Percentiles rank a stretch among this genome's conserved stretches.
These are phyloP conservation scores for Xenopus borealis DNA, from an alignment of 2,113 vertebrate genomes.

Conservation along the genomic window DNA sequence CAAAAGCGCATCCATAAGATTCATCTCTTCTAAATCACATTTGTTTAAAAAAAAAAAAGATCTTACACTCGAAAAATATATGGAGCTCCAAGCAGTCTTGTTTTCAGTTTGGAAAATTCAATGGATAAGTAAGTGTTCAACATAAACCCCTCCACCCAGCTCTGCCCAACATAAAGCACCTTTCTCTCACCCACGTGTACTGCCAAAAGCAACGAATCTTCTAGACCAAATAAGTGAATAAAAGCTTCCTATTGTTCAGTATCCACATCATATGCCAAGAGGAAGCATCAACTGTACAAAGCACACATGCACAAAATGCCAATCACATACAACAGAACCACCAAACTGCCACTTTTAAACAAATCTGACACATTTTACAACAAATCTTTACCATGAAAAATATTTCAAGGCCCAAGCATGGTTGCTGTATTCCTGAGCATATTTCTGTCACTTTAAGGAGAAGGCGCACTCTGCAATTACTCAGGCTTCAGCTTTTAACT, in stretches of 20 bases:
- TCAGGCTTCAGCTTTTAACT: constrained; percentile 11
- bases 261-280: background rate
- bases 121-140: background rate
- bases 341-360: no score
- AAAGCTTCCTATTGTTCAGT: background rate
- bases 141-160: background rate
- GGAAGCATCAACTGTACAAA: no score
- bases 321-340: no score
- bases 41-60: constrained; percentile 69
- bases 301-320: no score
- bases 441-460: background rate
- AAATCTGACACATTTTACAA: no score
- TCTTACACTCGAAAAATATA: constrained; percentile 44
- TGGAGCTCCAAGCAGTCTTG: constrained; percentile 56
- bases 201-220: constrained; percentile 2
- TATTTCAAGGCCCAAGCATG: no score
- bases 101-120: background rate
- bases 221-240: background rate
- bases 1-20: constrained; percentile 80
- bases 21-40: constrained; percentile 76
- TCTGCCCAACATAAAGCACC: background rate
- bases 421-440: no score
- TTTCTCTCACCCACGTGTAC: background rate
- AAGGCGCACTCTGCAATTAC: background rate
- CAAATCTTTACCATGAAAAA: no score